Conservation (phyloP, 2,888 invertebrate species). For the Neoaliturus tenellus region DNA sequence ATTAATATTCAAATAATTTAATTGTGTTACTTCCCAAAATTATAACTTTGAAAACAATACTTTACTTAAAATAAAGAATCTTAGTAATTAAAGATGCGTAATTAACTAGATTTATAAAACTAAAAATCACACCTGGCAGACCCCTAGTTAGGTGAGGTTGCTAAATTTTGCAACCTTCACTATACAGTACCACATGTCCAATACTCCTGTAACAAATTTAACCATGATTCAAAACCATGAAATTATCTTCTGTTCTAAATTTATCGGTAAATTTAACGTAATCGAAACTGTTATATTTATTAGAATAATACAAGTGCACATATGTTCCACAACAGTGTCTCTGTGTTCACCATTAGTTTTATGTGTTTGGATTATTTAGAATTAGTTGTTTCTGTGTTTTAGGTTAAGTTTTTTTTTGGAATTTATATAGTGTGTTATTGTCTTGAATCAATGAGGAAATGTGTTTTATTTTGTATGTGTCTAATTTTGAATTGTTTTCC, state of each 20-base stretch:
- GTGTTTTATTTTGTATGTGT: not conserved
- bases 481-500: not conserved
- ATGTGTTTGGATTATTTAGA: not conserved
- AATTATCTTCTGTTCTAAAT: not conserved
- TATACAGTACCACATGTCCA: too few relatives aligned
- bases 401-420: not conserved
- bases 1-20: too few relatives aligned
- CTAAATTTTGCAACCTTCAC: too few relatives aligned
- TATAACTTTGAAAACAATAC: too few relatives aligned
- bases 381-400: not conserved
- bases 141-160: too few relatives aligned
- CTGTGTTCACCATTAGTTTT: conserved; percentile 2
- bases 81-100: too few relatives aligned
- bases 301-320: not conserved
- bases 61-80: too few relatives aligned
- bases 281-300: too few relatives aligned
- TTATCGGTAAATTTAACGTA: too few relatives aligned
- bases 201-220: not conserved
- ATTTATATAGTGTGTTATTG: not conserved
- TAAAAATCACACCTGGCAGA: too few relatives aligned
- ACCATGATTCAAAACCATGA: not conserved
- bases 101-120: too few relatives aligned
- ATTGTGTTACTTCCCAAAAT: too few relatives aligned
- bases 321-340: not conserved
- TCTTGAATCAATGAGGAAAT: not conserved